phyloP scores from a whole-genome alignment of 2,888 invertebrate genomes.

The Cremastinae sp. region DNA sequence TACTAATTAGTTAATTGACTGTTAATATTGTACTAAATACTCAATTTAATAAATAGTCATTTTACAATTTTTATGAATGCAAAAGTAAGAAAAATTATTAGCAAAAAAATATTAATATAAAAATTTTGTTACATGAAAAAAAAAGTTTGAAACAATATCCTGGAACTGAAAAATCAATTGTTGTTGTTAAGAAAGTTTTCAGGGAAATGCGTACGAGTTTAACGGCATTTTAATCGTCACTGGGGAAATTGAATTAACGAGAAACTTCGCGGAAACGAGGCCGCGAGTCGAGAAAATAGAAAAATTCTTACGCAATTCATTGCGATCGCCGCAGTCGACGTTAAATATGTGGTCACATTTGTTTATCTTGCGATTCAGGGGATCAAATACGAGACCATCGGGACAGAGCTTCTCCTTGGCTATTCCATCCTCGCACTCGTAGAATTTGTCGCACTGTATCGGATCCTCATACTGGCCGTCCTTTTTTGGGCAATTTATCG shows the following conservation, averaged over 20 bases:
- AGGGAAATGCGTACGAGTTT: slow-evolving; percentile 6
- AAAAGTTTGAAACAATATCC: no score
- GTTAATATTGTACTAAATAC: no score
- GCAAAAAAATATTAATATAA: no score
- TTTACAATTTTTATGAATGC: no score
- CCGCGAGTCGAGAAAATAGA: not conserved
- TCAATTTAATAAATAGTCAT: no score
- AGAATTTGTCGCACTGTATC: slow-evolving; percentile 93
- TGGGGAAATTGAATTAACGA: slow-evolving; percentile 8
- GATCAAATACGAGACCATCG: slow-evolving; percentile 94
- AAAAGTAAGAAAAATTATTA: no score
- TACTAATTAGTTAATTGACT: no score
- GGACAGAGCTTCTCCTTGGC: slow-evolving; percentile 90
- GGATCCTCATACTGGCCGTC: slow-evolving; percentile 91
- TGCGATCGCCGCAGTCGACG: slow-evolving; percentile 93
- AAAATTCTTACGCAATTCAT: slow-evolving; percentile 90
- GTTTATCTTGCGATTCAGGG: slow-evolving; percentile 90
- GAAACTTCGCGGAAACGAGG: slow-evolving; percentile 38
- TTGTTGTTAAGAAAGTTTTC: not conserved
- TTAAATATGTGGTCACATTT: slow-evolving; percentile 97
- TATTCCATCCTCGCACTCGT: slow-evolving; percentile 88
- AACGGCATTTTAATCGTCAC: slow-evolving; percentile 4
- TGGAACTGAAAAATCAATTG: no score
- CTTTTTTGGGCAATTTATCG: slow-evolving; percentile 90
- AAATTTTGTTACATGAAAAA: no score